Base-by-base conservation (phyloP, 2,113 vertebrate species). In the Colinus virginianus region DNA sequence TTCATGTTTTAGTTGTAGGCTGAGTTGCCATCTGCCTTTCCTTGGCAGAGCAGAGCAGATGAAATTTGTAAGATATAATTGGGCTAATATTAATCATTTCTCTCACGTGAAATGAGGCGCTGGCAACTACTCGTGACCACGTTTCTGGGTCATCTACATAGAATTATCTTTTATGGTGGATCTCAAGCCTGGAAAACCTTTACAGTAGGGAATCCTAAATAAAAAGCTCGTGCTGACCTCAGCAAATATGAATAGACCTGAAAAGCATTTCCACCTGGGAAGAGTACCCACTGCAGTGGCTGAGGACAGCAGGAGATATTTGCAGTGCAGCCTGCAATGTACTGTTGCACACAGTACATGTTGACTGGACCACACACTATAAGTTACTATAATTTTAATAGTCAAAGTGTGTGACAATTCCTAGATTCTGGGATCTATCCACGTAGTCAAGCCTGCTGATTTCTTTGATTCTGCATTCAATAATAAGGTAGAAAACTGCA, bases 11-110 rank as follows among this genome's bases (percentile, higher is more conserved):
- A 96, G 93, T 97, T 96, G 88, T 97, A 96, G 95, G 94, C 93
- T 96, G 88, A 94, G 75, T 97, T 94, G 84, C 97, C 97, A 98
- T 98, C 97, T 98, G 97, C 97, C 87, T 98, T 95, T 81, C 90
- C 85, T 96, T 97, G 97, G 97, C 96, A 97, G 95, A 96, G 95
- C 93, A 87, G 96, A 96, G 80, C 87, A 84, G 71, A 94, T 94
- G 91, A 84, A 85, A 97, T 96, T 96, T 93, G 84, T 94, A 93
- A 86, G 81, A 90, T 89, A 46, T 85, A 86, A 91, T 84, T 95
- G 91, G 93, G 87, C 95, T 97, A 97, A 95, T 95, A 96, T 90
- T 97, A 97, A 96, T 95, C 40, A 80, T 97, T 93, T 92, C 71
- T 96, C 77, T 95, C 95, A 80, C 14, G 18, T 80, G 88, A 96